phyloP scores from a whole-genome alignment of 2,113 vertebrate genomes.

The Rhombomys opimus region DNA sequence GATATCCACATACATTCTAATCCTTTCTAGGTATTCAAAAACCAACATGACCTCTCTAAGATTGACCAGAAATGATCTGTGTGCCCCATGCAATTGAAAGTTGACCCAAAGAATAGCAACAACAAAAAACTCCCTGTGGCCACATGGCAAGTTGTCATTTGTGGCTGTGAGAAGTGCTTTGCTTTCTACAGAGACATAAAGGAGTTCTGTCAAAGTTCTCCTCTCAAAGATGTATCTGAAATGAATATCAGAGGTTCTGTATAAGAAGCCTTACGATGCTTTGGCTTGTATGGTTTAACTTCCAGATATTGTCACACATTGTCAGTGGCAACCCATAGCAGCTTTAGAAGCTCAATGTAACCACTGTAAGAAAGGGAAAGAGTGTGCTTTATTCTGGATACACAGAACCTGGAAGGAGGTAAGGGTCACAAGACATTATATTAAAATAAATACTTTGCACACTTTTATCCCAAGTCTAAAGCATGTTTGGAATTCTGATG shows the following conservation, averaged over 20 bases:
- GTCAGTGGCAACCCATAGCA: slow-evolving; percentile 79
- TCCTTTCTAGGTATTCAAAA: slow-evolving; percentile 51
- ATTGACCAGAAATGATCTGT: slow-evolving; percentile 26
- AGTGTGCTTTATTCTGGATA: slow-evolving; percentile 80
- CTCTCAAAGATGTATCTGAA: slow-evolving; percentile 41
- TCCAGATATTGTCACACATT: slow-evolving; percentile 72
- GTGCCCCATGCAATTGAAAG: background rate
- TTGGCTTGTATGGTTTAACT: slow-evolving; percentile 33
- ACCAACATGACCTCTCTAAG: slow-evolving; percentile 33
- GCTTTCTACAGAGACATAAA: slow-evolving; percentile 40
- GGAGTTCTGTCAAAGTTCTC: slow-evolving; percentile 6
- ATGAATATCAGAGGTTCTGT: background rate
- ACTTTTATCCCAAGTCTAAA: slow-evolving; percentile 86
- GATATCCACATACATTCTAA: slow-evolving; percentile 61
- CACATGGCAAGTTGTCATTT: background rate
- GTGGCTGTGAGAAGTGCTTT: background rate
- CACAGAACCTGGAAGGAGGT: slow-evolving; percentile 64
- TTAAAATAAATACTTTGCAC: slow-evolving; percentile 96
- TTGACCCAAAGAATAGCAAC: background rate
- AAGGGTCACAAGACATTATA: slow-evolving; percentile 83
- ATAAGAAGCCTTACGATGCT: background rate
- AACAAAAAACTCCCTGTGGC: background rate
- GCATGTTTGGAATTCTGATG: slow-evolving; percentile 91
- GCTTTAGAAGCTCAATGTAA: slow-evolving; percentile 84
- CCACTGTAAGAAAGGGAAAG: slow-evolving; percentile 77